Evolutionary conservation across 2,797 vertebrate species (phyloP).

Genomic region (Muraenolepis orangiensis): DNA sequence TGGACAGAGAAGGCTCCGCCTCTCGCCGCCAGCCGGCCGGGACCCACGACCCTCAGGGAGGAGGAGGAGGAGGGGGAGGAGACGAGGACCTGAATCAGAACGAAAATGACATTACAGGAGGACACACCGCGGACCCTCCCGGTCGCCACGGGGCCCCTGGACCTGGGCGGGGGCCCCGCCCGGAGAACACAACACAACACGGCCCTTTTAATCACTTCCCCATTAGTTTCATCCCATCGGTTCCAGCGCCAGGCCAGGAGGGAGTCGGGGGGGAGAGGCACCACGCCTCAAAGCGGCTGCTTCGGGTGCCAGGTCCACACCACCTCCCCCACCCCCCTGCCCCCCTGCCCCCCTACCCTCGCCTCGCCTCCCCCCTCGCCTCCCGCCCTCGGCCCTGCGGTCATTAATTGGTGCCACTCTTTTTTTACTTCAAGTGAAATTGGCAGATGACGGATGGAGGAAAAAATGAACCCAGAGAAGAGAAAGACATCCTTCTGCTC

Average conservation of each 20-base stretch:
- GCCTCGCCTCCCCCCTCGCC: constrained; percentile 72
- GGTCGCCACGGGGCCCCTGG: constrained; percentile 68
- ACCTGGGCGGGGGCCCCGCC: constrained; percentile 86
- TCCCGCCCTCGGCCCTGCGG: constrained; percentile 74
- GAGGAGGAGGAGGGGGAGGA: constrained; percentile 32
- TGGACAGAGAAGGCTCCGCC: too few species aligned
- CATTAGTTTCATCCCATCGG: constrained; percentile 96
- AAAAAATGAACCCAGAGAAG: constrained; percentile 51
- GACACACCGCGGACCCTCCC: constrained; percentile 65
- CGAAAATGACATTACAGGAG: constrained; percentile 90
- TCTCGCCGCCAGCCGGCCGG: too few species aligned
- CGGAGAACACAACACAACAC: constrained; percentile 82
- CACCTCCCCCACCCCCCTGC: constrained; percentile 80
- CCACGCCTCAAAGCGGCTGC: constrained; percentile 88
- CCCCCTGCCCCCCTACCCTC: constrained; percentile 76
- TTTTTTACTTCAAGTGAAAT: constrained; percentile 87
- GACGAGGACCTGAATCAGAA: constrained; percentile 65
- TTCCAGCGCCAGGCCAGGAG: constrained; percentile 78
- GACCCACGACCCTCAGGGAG: constrained; percentile 83
- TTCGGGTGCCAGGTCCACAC: constrained; percentile 66
- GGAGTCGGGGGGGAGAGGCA: constrained; percentile 78
- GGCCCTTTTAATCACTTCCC: constrained; percentile 91
- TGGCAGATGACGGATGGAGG: constrained; percentile 83
- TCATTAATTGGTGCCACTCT: constrained; percentile 89
- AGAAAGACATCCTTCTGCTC: constrained; percentile 77